A percentile compares a stretch with the other conserved stretches of the same genome.
Evolutionary conservation across 2,888 invertebrate species (phyloP).

Genomic region (Diachrysia chrysitis): DNA sequence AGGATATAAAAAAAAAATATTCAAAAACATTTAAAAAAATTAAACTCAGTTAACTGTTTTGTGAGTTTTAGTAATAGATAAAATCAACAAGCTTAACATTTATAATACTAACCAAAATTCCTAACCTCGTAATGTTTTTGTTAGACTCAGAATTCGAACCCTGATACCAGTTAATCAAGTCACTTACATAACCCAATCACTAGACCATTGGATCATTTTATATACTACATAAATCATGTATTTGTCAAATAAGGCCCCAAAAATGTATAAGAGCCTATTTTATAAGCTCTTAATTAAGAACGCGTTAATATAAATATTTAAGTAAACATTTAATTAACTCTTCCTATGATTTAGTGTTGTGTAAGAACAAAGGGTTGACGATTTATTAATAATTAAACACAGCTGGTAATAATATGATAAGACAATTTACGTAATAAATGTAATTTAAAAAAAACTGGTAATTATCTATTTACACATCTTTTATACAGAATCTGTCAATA

Average conservation of each 20-base stretch:
- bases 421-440: conserved; percentile 9
- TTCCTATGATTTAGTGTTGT: conserved; percentile 14
- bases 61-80: too few species aligned
- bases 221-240: background rate
- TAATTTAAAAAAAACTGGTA: background rate
- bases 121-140: too few species aligned
- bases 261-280: background rate
- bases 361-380: background rate
- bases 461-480: too few species aligned
- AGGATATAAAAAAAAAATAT: too few species aligned
- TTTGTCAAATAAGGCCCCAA: background rate
- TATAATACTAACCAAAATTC: too few species aligned
- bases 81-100: too few species aligned
- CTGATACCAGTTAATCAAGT: too few species aligned
- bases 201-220: too few species aligned
- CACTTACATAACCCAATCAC: background rate
- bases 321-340: conserved; percentile 16
- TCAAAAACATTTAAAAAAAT: too few species aligned
- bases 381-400: conserved; percentile 23
- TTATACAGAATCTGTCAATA: too few species aligned
- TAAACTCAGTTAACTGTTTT: too few species aligned
- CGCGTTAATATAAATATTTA: background rate
- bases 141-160: too few species aligned
- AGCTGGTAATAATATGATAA: conserved; percentile 16
- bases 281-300: background rate